These are phyloP conservation scores for Eulacestoma nigropectus DNA, from an alignment of 2,113 vertebrate species.

Conservation along the genomic window DNA sequence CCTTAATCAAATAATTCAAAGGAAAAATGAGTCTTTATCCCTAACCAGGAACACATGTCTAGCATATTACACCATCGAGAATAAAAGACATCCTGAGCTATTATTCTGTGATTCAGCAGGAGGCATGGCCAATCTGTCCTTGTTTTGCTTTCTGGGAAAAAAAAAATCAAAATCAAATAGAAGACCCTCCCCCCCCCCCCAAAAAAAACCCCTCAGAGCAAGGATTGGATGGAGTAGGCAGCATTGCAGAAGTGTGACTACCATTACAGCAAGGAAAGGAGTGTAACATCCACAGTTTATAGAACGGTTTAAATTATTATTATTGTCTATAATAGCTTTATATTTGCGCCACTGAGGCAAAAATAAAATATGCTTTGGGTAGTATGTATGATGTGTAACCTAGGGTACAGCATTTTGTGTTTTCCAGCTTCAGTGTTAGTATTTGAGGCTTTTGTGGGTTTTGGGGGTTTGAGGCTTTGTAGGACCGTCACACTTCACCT, in stretches of 20 bases:
- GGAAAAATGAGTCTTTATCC: neutral
- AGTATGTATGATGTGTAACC: neutral
- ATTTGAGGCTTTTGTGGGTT: neutral
- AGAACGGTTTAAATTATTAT: neutral
- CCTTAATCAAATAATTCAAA: neutral
- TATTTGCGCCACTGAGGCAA: neutral
- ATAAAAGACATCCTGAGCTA: neutral
- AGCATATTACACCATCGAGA: neutral
- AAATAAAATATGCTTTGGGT: neutral
- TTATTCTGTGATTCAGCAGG: neutral
- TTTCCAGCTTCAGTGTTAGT: neutral
- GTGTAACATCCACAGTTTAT: neutral
- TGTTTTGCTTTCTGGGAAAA: neutral
- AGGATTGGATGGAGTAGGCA: neutral
- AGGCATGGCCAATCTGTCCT: neutral
- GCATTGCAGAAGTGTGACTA: neutral
- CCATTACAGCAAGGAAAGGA: neutral
- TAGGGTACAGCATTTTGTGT: neutral
- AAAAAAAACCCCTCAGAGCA: neutral
- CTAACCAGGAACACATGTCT: neutral
- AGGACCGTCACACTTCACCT: neutral
- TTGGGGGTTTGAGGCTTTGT: neutral
- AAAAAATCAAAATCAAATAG: neutral
- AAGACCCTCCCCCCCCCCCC: accelerated
- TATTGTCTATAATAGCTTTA: neutral